phyloP scores from a whole-genome alignment of 2,888 invertebrate genomes.

The Ryuthela nishihirai region DNA sequence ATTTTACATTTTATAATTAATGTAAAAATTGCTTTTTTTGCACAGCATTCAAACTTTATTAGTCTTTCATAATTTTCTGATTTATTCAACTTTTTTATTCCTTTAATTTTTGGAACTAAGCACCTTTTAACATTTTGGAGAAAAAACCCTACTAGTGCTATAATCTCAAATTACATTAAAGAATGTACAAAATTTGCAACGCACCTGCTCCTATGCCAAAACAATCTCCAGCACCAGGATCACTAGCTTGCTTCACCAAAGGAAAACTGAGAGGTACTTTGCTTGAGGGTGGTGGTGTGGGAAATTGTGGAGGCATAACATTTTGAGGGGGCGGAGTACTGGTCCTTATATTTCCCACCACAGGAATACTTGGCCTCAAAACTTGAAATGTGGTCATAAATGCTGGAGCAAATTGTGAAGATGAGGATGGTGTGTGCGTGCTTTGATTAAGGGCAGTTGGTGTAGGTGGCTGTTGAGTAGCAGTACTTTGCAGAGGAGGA shows the following conservation, averaged over 20 bases:
- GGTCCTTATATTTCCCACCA: constrained; percentile 29
- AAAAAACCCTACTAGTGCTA: too few relatives aligned
- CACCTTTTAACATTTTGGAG: too few relatives aligned
- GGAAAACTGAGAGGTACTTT: constrained; percentile 35
- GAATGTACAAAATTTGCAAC: too few relatives aligned
- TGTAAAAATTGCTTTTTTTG: too few relatives aligned
- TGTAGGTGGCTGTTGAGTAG: constrained; percentile 18
- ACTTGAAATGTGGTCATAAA: constrained; percentile 37
- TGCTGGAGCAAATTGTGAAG: constrained; percentile 29
- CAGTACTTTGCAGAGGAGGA: constrained; percentile 21
- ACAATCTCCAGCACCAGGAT: constrained; percentile 33
- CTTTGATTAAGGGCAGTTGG: constrained; percentile 21
- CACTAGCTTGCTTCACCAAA: constrained; percentile 34
- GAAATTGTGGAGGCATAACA: constrained; percentile 24
- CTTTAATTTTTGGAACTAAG: too few relatives aligned
- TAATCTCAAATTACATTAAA: too few relatives aligned
- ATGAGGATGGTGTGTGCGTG: constrained; percentile 17
- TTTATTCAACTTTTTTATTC: too few relatives aligned
- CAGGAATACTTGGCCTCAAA: constrained; percentile 33
- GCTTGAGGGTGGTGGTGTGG: constrained; percentile 25
- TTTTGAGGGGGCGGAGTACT: constrained; percentile 17
- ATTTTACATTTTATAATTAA: too few relatives aligned
- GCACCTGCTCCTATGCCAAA: constrained; percentile 19
- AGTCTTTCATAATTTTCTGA: too few relatives aligned
- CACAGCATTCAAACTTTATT: too few relatives aligned